Percentiles rank a stretch among this genome's conserved stretches.
Evolutionary conservation across 2,113 vertebrate genomes (phyloP).

Genomic region (Microcebus jonahi): DNA sequence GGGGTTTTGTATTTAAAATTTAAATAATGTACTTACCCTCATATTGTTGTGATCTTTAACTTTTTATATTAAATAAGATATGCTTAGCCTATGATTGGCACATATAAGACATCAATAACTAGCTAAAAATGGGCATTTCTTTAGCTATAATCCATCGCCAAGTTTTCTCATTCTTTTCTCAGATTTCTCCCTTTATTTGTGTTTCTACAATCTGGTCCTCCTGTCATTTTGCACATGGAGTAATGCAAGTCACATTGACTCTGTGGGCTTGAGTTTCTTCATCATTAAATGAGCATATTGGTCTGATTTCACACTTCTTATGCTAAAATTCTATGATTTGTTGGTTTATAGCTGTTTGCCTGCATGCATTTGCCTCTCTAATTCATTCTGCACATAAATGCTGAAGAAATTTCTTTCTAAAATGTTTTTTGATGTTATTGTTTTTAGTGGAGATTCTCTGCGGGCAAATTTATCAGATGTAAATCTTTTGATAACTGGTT

Average conservation of each 20-base stretch:
- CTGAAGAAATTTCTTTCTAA: constrained; percentile 23
- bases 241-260: background rate
- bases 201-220: background rate
- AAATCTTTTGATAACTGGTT: constrained; percentile 48
- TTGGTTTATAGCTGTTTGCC: constrained; percentile 44
- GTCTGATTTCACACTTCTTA: constrained; percentile 45
- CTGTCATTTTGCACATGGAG: background rate
- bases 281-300: constrained; percentile 22
- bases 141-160: background rate
- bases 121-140: background rate
- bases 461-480: constrained; percentile 48
- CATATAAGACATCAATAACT: background rate
- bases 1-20: constrained; percentile 53
- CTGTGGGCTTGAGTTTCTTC: constrained; percentile 3
- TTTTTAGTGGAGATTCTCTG: constrained; percentile 55
- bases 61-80: background rate
- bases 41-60: background rate
- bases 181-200: background rate
- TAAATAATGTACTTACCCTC: background rate
- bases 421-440: constrained; percentile 32
- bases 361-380: constrained; percentile 35
- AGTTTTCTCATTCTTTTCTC: constrained; percentile 35
- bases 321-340: constrained; percentile 26
- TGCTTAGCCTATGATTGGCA: background rate
- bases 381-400: constrained; percentile 27